These are phyloP conservation scores for Diarsia mendica DNA, from an alignment of 2,888 invertebrate genomes.

Conservation along the genomic window DNA sequence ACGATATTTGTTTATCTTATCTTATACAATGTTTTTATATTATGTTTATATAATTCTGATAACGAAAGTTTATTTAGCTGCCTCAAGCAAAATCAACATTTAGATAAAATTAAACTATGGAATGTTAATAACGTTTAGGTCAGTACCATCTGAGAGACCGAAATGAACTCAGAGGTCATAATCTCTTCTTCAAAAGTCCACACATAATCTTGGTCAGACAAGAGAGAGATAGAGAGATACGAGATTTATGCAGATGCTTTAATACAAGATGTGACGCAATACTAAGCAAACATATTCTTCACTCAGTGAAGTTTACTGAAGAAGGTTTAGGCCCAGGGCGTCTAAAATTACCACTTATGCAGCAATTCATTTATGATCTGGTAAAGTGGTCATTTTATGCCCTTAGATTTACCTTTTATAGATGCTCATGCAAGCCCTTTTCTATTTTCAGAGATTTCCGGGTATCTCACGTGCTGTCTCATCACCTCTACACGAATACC, in stretches of 20 bases:
- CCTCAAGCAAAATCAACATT: background rate
- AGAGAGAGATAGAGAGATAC: background rate
- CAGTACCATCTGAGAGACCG: background rate
- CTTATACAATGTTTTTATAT: background rate
- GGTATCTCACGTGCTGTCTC: constrained; percentile 94
- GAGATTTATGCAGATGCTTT: background rate
- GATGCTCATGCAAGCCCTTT: background rate
- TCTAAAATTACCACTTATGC: too few relatives aligned
- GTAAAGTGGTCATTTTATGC: too few relatives aligned
- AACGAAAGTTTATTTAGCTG: background rate
- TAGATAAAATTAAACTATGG: background rate
- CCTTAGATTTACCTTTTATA: too few relatives aligned
- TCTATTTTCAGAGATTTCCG: constrained; percentile 92
- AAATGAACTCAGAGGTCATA: background rate
- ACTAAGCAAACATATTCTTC: background rate
- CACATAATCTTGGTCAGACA: background rate
- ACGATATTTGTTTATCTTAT: background rate
- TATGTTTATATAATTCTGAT: constrained; percentile 1
- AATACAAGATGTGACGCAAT: background rate
- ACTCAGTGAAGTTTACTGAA: too few relatives aligned
- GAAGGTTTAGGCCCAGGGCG: too few relatives aligned
- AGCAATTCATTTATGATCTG: too few relatives aligned
- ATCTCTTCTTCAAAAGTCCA: background rate
- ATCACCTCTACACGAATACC: constrained; percentile 95
- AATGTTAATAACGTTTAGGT: background rate